phyloP scores from a whole-genome alignment of 1,140 invertebrate species.

The Heliconius nattereri region DNA sequence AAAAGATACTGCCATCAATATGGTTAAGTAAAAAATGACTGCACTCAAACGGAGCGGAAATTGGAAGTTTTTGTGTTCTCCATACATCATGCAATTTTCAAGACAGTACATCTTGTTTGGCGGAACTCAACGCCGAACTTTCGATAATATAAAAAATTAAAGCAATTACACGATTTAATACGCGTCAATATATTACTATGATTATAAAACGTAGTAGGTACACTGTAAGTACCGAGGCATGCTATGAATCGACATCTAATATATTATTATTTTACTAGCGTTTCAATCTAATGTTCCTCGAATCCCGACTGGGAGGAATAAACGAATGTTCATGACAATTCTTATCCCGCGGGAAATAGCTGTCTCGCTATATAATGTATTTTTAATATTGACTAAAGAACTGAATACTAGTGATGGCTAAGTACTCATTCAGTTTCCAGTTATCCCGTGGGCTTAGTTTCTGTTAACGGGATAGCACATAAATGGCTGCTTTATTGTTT shows the following conservation, averaged over 20 bases:
- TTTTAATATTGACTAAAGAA: conserved; percentile 5
- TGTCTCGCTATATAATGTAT: conserved; percentile 3
- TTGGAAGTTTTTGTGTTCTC: no score
- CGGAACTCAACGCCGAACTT: no score
- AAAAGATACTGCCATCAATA: no score
- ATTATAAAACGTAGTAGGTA: not conserved
- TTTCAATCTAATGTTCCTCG: conserved; percentile 1
- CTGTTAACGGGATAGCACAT: not conserved
- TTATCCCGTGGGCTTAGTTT: not conserved
- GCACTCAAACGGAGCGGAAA: no score
- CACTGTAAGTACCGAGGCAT: not conserved
- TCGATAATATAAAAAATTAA: not conserved
- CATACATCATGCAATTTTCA: no score
- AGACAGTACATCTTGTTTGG: no score
- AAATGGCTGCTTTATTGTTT: not conserved
- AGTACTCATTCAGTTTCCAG: not conserved
- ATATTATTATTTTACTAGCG: conserved; percentile 5
- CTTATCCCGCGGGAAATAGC: not conserved
- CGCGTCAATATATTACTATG: not conserved
- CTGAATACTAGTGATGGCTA: not conserved
- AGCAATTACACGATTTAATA: not conserved
- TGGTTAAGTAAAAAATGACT: no score
- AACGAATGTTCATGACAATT: not conserved
- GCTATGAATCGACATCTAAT: not conserved
- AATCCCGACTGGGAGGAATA: conserved; percentile 2